These are phyloP conservation scores for Sparidentex hasta DNA, from an alignment of 2,797 vertebrate genomes.

Conservation along the genomic window DNA sequence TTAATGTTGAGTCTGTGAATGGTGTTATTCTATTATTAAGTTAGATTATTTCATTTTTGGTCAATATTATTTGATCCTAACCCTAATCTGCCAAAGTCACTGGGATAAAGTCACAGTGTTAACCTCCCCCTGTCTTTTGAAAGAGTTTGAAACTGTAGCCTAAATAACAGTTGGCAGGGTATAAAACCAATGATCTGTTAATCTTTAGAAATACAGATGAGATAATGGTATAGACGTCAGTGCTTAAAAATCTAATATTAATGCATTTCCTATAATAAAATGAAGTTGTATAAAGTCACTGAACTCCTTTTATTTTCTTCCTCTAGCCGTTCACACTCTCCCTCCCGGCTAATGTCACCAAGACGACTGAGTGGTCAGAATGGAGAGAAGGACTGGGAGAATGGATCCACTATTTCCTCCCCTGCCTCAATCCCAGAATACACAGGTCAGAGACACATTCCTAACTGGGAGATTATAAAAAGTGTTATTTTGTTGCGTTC, in stretches of 20 bases:
- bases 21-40: too few relatives aligned
- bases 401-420: constrained; percentile 91
- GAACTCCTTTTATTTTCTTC: not conserved
- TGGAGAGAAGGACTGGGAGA: constrained; percentile 94
- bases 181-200: too few relatives aligned
- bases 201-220: too few relatives aligned
- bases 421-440: constrained; percentile 94
- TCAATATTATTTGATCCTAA: too few relatives aligned
- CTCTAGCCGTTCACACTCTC: constrained; percentile 91
- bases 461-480: not conserved
- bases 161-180: too few relatives aligned
- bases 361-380: constrained; percentile 86
- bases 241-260: too few relatives aligned
- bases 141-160: not conserved
- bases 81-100: too few relatives aligned
- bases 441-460: constrained; percentile 84
- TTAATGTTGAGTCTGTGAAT: too few relatives aligned
- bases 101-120: too few relatives aligned
- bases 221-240: too few relatives aligned
- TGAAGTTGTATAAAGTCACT: not conserved
- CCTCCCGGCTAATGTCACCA: constrained; percentile 90
- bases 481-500: constrained; percentile 13
- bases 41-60: too few relatives aligned
- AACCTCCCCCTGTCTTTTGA: not conserved
- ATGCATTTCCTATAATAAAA: not conserved